phyloP scores from a whole-genome alignment of 2,888 invertebrate genomes.

The Caenorhabditis angaria region DNA sequence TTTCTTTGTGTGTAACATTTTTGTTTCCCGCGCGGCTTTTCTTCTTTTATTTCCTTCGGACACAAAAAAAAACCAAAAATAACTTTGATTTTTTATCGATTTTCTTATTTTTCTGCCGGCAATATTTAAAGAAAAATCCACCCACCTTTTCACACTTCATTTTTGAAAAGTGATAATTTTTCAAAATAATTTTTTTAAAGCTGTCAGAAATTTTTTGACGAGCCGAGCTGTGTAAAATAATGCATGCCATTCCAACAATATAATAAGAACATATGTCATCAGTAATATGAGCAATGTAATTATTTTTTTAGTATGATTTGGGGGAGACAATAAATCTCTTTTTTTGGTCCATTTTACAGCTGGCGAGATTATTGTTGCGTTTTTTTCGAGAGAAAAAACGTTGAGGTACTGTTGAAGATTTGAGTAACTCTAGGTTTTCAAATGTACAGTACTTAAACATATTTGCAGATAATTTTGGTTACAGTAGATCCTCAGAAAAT shows the following conservation, averaged over 20 bases:
- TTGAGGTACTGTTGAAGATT: no score
- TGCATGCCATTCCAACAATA: not conserved
- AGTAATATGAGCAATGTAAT: not conserved
- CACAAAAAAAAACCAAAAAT: no score
- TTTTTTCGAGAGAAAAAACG: no score
- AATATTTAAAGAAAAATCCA: not conserved
- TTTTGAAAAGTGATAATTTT: not conserved
- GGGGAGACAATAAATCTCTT: no score
- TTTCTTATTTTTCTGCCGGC: not conserved
- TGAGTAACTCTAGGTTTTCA: no score
- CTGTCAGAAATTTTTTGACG: not conserved
- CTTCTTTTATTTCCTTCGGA: not conserved
- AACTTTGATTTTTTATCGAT: not conserved
- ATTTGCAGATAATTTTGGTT: no score
- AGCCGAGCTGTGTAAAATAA: not conserved
- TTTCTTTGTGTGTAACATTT: no score
- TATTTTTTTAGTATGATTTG: not conserved
- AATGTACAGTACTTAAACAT: no score
- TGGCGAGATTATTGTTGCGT: no score
- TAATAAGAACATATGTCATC: slow-evolving; percentile 1
- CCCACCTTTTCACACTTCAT: not conserved
- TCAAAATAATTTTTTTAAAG: no score
- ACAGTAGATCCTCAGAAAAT: no score
- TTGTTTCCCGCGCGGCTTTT: not conserved
- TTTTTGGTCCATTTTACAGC: no score